Base-by-base conservation (phyloP, 2,113 vertebrate genomes). In the Paracanthobrama guichenoti region DNA sequence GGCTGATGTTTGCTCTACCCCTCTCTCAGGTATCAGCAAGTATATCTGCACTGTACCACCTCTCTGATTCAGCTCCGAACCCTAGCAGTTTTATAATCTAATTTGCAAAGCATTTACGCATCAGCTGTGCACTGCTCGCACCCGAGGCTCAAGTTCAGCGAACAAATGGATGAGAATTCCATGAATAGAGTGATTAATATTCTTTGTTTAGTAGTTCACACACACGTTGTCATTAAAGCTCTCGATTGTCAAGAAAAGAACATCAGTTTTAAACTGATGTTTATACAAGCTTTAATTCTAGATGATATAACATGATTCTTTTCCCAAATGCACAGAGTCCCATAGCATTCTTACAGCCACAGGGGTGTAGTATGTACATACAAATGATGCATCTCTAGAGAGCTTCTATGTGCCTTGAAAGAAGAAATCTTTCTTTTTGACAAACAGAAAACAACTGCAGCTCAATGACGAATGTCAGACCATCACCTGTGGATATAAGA, bases 21-120 rank as follows among this genome's bases (percentile, higher is more conserved):
- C n/a, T 84, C 78, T 84, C 86, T 77, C 84, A 87, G 87, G 83
- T 89, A 85, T 86, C 83, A 85, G 60, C 78, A 88, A 80, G 67
- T 81, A 81, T 78, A 84, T 82, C 81, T 78, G 26, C 50, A 50
- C 57, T 69, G 79, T 35, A 73, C 71, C 73, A 44, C 42, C 48
- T 84, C 78, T 86, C 73, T 84, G 82, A 88, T 81, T 78, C 55
- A 88, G 79, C 62, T 72, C 53, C 64, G 53, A 64, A 13, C 14
- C 6, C 26, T 31, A 35, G 18, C 76, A 53, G 14, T 59, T 79
- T 66, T 67, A 3, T 35, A 22, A 60, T 74, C 46, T 82, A 55
- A 79, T 55, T 72, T 46, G 48, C 67, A 14, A 11, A 50, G 24
- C 35, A 13, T 69, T 57, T 55, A 39, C 14, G 6, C 24, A 76